A percentile compares a stretch with the other conserved stretches of the same genome.
phyloP scores from a whole-genome alignment of 2,888 invertebrate genomes.

The Ormyrus labotus region DNA sequence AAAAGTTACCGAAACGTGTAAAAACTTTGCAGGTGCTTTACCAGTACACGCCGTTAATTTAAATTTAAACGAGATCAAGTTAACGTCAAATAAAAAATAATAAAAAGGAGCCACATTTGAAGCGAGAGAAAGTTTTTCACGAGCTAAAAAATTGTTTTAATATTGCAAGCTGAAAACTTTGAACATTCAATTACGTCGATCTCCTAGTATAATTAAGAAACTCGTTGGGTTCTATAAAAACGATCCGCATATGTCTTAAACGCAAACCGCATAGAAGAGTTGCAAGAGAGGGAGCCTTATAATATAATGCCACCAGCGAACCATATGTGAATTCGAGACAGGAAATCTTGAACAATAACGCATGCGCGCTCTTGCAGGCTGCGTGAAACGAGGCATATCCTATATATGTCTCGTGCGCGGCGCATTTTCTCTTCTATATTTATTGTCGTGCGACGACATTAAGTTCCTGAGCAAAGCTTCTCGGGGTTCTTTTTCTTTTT shows the following conservation, averaged over 20 bases:
- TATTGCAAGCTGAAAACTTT: no score
- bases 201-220: no score
- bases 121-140: no score
- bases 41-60: no score
- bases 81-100: no score
- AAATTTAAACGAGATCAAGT: no score
- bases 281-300: not conserved
- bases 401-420: no score
- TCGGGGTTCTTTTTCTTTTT: not conserved
- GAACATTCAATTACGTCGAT: no score
- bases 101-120: no score
- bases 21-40: no score
- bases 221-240: constrained; percentile 1
- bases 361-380: not conserved
- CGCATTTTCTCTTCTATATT: not conserved
- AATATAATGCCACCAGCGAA: constrained; percentile 1
- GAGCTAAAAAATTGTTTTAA: no score
- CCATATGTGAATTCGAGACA: constrained; percentile 35
- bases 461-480: not conserved
- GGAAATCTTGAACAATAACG: constrained; percentile 47
- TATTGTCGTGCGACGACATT: not conserved
- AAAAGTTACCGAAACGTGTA: no score
- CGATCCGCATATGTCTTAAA: constrained; percentile 6
- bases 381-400: not conserved
- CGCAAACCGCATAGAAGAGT: constrained; percentile 15